Base-by-base conservation (phyloP, 1,140 invertebrate species). In the Marisa cornuarietis region DNA sequence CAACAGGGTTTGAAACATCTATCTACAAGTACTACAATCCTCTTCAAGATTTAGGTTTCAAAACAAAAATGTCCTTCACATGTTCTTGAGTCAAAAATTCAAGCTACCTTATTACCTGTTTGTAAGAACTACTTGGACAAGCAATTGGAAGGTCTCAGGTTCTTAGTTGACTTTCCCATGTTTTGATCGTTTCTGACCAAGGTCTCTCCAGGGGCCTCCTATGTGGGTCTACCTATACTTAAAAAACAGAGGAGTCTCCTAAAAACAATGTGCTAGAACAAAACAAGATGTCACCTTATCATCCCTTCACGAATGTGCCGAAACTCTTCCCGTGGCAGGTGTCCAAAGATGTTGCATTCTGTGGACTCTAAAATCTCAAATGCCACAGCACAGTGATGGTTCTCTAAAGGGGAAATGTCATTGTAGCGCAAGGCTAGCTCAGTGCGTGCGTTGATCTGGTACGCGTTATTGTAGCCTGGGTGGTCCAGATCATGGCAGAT, bases 391-490 rank as follows among this genome's bases (percentile, higher is more conserved):
- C 95, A 96, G 86, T 96, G 96, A 88, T 96, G 96, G 90, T 96
- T 96, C 87, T 96, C 95, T 83, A 96, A 90, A 2, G 95, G 95
- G 71, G 95, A 96, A 82, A 96, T 96, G 90, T 96, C 95, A 90
- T 96, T 96, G 91, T 96, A 96, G 82, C 95, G 92, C 75, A 96
- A 92, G 20, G 95, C 95, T 82, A 96, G 89, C 86, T 96, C 95
- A 16, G 96, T 96, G 83, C 94, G 93, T 42, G 96, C 95, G 89
- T 97, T 97, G 84, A 96, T 96, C 91, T 93, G 88, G 49, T 96
- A 96, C 81, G 90, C 86, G 81, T 91, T 91, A 81, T 90, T 91
- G 83, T 90, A 91, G 26, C 91, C 91, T 52, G 91, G 90, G 81
- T 92, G 91, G 76, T 91, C 91, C 13, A 92, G 85, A 79, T 92